Percentiles rank a stretch among this genome's conserved stretches.
Evolutionary conservation across 2,113 vertebrate genomes (phyloP).

Genomic region (Melanotaenia duboulayi): DNA sequence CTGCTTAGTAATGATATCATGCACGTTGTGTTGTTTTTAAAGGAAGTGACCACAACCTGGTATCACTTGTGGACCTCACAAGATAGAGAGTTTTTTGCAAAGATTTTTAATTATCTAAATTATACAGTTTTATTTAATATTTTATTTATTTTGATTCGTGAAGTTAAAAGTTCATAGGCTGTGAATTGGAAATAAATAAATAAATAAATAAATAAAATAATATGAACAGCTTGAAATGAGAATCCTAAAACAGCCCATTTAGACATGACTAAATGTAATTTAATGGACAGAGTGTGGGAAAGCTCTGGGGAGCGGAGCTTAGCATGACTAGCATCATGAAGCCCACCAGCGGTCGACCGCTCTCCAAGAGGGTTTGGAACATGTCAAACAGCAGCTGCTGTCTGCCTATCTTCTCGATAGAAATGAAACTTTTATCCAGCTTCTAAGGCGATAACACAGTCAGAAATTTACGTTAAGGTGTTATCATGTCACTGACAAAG

Average conservation of each 20-base stretch:
- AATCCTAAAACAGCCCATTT: neutral
- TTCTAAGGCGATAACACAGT: neutral
- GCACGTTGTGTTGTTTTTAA: too few relatives aligned
- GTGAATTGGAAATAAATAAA: neutral
- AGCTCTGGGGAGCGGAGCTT: neutral
- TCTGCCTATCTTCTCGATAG: neutral
- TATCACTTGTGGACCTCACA: too few relatives aligned
- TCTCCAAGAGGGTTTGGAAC: slow-evolving; percentile 11
- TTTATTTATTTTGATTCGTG: too few relatives aligned
- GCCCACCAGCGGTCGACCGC: neutral
- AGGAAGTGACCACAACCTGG: too few relatives aligned
- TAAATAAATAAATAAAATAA: neutral
- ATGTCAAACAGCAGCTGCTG: slow-evolving; percentile 12
- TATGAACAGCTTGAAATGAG: neutral
- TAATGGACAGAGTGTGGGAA: neutral
- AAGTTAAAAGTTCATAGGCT: neutral
- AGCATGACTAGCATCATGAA: neutral
- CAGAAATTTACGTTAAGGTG: too few relatives aligned
- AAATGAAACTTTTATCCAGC: too few relatives aligned
- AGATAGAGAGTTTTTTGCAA: too few relatives aligned
- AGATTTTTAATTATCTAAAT: too few relatives aligned
- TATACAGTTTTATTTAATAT: too few relatives aligned
- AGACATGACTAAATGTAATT: neutral
- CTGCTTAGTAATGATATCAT: neutral
- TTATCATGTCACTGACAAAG: too few relatives aligned